These are phyloP conservation scores for Caretta caretta DNA, from an alignment of 2,113 vertebrate genomes.

Conservation along the genomic window DNA sequence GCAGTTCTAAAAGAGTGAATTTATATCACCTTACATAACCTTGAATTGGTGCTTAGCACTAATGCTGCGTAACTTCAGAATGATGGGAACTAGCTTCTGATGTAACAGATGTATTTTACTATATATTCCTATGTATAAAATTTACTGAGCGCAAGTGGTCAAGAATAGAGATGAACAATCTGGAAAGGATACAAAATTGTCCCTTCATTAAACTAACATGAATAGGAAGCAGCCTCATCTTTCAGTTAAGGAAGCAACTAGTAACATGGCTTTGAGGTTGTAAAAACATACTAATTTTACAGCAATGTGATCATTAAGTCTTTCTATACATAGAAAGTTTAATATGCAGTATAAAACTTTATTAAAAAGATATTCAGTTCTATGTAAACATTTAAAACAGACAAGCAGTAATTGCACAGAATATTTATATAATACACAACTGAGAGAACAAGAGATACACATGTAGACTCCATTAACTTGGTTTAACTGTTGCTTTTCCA, in stretches of 20 bases:
- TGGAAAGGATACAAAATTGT: background rate
- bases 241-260: background rate
- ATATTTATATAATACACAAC: background rate
- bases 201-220: background rate
- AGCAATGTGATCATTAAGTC: background rate
- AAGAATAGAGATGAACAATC: background rate
- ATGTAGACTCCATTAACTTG: constrained; percentile 3
- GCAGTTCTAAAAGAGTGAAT: no score
- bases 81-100: no score
- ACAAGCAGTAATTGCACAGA: background rate
- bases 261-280: background rate
- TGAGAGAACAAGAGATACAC: background rate
- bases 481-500: constrained; percentile 71
- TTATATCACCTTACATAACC: background rate
- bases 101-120: background rate
- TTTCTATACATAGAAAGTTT: constrained; percentile 9
- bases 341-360: constrained; percentile 28
- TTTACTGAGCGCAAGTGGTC: background rate
- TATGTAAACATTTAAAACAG: background rate
- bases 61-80: no score
- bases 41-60: background rate
- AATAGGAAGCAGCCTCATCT: background rate
- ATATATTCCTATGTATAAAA: background rate
- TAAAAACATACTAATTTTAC: background rate
- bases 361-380: constrained; percentile 14